phyloP scores from a whole-genome alignment of 1,140 invertebrate species.

The Mizuhopecten yessoensis region DNA sequence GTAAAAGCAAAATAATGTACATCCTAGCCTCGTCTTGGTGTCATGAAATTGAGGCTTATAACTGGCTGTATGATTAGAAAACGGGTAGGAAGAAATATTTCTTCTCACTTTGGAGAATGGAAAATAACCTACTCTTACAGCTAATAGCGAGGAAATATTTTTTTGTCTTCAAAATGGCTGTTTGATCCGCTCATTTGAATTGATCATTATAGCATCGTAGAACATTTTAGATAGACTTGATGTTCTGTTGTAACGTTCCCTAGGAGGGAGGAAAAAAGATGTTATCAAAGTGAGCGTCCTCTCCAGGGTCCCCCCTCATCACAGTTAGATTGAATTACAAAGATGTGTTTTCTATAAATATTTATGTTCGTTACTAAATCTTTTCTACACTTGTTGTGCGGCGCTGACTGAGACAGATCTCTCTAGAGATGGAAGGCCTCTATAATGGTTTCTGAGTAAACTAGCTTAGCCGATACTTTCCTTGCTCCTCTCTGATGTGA shows the following conservation, averaged over 20 bases:
- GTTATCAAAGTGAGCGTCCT: not conserved
- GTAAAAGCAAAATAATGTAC: not conserved
- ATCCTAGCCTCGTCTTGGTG: not conserved
- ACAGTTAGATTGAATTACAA: conserved; percentile 28
- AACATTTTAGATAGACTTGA: conserved; percentile 2
- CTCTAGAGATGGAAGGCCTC: not conserved
- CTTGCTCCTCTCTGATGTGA: not conserved
- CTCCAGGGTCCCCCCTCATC: not conserved
- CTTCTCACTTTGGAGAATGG: not conserved
- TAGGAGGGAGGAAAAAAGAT: conserved; percentile 12
- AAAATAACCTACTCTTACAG: not conserved
- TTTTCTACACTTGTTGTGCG: conserved; percentile 18
- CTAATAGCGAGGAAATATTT: not conserved
- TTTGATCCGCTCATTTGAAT: not conserved
- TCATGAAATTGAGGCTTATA: not conserved
- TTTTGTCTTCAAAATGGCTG: not conserved
- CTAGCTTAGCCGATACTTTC: not conserved
- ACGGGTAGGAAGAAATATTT: not conserved
- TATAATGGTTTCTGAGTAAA: not conserved
- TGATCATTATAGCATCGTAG: not conserved
- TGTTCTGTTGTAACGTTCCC: conserved; percentile 16
- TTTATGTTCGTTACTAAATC: conserved; percentile 36
- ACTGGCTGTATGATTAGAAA: not conserved
- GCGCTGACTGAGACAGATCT: not conserved
- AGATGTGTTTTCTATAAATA: conserved; percentile 36